A percentile compares a stretch with the other conserved stretches of the same genome.
These are phyloP conservation scores for Aurelia aurita complex sp. Pacific DNA, from an alignment of 30 jellyfish, hydroid and myxozoan genomes.

Conservation along the genomic window DNA sequence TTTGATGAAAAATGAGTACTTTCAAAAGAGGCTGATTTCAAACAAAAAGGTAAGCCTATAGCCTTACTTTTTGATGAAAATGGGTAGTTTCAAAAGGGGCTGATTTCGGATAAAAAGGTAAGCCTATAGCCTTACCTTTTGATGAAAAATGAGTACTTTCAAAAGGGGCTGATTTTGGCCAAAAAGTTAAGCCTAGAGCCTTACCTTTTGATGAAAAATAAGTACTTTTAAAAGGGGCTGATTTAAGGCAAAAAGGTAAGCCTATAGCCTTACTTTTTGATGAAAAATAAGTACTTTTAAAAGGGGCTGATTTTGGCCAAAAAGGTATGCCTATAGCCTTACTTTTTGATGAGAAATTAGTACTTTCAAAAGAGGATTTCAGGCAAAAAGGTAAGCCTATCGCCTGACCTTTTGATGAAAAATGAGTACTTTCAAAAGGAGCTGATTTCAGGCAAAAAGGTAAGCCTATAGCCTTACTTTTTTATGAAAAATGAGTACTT, in stretches of 20 bases:
- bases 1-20: not conserved
- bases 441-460: not conserved
- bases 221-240: not conserved
- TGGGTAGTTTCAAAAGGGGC: not conserved
- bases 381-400: not conserved
- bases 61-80: not conserved
- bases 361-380: not conserved
- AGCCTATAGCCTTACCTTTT: not conserved
- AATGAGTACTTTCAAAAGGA: not conserved
- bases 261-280: not conserved
- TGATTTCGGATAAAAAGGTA: not conserved
- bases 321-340: not conserved
- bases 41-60: not conserved
- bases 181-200: not conserved
- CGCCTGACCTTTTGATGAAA: not conserved
- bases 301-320: not conserved
- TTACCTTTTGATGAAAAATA: not conserved
- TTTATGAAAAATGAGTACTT: too few species aligned
- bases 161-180: not conserved
- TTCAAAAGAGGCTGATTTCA: not conserved
- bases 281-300: not conserved
- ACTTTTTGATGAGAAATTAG: not conserved
- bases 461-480: not conserved
- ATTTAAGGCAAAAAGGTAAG: not conserved
- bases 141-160: not conserved